Evolutionary conservation across 2,113 vertebrate genomes (phyloP), one percentile per base, ranked within the genome.

Genomic region (Erythrocercus mccallii): DNA sequence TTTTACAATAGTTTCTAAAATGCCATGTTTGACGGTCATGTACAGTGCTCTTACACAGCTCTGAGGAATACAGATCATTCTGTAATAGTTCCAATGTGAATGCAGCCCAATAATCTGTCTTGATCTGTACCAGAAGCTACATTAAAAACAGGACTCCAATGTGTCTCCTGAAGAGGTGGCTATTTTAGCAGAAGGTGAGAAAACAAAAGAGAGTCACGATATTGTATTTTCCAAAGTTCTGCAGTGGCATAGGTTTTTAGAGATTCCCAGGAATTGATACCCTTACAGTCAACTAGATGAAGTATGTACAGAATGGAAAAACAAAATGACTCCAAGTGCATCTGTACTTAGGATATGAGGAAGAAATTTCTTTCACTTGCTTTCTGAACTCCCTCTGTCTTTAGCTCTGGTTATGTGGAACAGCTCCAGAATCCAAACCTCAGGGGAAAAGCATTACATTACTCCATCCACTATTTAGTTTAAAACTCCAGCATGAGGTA

Each of bases 21-120:
- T 44, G 30, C 6, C 6, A 1, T 35, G 7, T 70, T 84, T 68
- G 25, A 44, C 0, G 4, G 42, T 61, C 51, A 38, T 1, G 0
- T 53, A 50, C 25, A 66, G 42, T 13, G 42, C 62, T 58, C 33
- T 78, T 37, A 15, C 23, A 54, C 11, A 66, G 28, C 68, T 64
- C 35, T 74, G 27, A 91, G 72, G 57, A 74, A 64, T 12, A 71
- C 16, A 68, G 45, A 68, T 15, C 15, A 56, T 40, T 81, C 86
- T 81, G 82, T 27, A 42, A 70, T 10, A 51, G 13, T 40, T 78
- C 24, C 54, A 80, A 12, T 19, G 11, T 18, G 24, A 74, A 70
- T 42, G 12, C 45, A 37, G 44, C n/a, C 38, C 48, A 69, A 44
- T 35, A 53, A 51, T 20, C 50, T 33, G 37, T 42, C 31, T 33